These are phyloP conservation scores for Drosophila sturtevanti DNA, from an alignment of 1,140 invertebrate species.

Conservation along the genomic window DNA sequence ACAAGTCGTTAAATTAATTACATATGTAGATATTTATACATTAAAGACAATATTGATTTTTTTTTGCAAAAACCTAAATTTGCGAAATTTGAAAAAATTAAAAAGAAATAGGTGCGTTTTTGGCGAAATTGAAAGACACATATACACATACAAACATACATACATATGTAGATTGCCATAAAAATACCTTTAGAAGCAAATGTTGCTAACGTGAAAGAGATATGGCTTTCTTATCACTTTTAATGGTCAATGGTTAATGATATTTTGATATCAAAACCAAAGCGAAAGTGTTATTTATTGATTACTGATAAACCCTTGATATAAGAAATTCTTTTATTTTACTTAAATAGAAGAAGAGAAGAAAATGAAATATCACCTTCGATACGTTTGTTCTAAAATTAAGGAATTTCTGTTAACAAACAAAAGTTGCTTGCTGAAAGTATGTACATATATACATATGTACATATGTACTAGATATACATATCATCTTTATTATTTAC, in stretches of 20 bases:
- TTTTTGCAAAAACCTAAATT: constrained; percentile 32
- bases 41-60: constrained; percentile 27
- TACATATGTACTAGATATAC: constrained; percentile 40
- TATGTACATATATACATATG: constrained; percentile 24
- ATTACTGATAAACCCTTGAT: constrained; percentile 41
- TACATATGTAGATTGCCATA: background rate
- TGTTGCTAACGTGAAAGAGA: constrained; percentile 1
- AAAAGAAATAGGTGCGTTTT: constrained; percentile 34
- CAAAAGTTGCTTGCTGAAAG: constrained; percentile 12
- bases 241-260: constrained; percentile 28
- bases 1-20: constrained; percentile 63
- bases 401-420: background rate
- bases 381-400: background rate
- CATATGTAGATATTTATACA: constrained; percentile 40
- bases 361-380: background rate
- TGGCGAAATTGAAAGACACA: constrained; percentile 6
- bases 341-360: background rate
- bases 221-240: constrained; percentile 46
- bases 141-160: no score
- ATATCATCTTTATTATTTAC: constrained; percentile 63
- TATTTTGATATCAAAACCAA: constrained; percentile 46
- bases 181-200: background rate
- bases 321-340: constrained; percentile 18
- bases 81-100: constrained; percentile 19
- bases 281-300: constrained; percentile 35